Percentiles rank a stretch among this genome's conserved stretches.
phyloP scores from a whole-genome alignment of 2,888 invertebrate species.

The Lepidochitona cinerea region DNA sequence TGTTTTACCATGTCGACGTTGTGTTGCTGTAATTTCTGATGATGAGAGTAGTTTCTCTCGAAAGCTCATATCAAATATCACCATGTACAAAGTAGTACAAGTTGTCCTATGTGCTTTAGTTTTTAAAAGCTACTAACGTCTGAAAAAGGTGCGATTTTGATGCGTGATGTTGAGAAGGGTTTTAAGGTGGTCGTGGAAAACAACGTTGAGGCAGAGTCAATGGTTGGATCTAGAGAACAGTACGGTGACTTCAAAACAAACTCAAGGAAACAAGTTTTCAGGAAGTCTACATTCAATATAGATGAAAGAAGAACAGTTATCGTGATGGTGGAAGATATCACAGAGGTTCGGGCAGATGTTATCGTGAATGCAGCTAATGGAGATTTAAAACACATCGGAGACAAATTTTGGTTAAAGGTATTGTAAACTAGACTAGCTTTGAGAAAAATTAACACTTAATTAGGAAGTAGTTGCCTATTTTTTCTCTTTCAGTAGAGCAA shows the following conservation, averaged over 20 bases:
- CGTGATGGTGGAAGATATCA: constrained; percentile 41
- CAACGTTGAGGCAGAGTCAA: no score
- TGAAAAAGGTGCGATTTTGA: background rate
- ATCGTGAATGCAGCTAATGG: constrained; percentile 54
- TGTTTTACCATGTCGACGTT: no score
- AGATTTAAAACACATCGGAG: constrained; percentile 43
- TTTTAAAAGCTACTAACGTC: background rate
- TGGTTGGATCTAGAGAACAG: no score
- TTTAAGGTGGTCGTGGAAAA: background rate
- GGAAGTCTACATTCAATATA: constrained; percentile 17
- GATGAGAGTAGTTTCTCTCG: no score
- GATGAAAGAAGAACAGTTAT: constrained; percentile 24
- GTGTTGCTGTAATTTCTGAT: no score
- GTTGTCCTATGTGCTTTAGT: no score
- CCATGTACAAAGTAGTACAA: no score
- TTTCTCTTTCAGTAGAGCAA: background rate
- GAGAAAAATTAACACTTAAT: background rate
- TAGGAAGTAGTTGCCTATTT: background rate
- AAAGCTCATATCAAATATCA: no score
- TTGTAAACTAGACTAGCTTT: no score
- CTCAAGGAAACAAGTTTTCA: background rate
- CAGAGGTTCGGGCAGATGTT: constrained; percentile 38
- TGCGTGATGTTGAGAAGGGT: background rate
- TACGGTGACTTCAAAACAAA: background rate
- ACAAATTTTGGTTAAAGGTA: constrained; percentile 46